These are phyloP conservation scores for Bergia puertoricense DNA, from an alignment of 92 coral and sea anemone species.

Conservation along the genomic window DNA sequence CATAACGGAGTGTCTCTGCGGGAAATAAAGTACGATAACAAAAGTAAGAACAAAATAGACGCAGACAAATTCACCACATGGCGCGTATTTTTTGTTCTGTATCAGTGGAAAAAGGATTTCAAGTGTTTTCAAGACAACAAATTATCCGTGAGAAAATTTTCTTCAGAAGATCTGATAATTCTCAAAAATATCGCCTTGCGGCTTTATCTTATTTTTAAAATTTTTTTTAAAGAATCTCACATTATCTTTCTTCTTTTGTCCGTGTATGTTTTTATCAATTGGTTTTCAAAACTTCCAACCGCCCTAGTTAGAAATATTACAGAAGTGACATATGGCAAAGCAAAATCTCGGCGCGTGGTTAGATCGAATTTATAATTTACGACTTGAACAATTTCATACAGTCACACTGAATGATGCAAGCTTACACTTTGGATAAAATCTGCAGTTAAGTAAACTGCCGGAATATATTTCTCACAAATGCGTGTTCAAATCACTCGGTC, in stretches of 20 bases:
- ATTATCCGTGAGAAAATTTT: not conserved
- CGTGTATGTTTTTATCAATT: not conserved
- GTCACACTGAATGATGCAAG: not conserved
- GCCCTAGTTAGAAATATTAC: not conserved
- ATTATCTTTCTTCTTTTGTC: too few relatives aligned
- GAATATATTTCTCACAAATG: too few relatives aligned
- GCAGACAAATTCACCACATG: too few relatives aligned
- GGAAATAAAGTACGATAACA: slow-evolving; percentile 1
- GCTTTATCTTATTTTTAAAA: too few relatives aligned
- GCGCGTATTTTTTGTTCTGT: not conserved
- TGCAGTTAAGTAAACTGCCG: too few relatives aligned
- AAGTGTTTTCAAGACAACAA: not conserved
- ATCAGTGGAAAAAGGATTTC: not conserved
- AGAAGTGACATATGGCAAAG: not conserved
- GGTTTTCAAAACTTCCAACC: not conserved
- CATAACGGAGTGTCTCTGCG: not conserved
- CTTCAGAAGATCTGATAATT: not conserved
- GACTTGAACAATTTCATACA: not conserved
- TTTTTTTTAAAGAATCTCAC: not conserved
- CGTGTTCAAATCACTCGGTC: too few relatives aligned
- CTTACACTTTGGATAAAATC: too few relatives aligned
- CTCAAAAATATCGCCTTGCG: too few relatives aligned
- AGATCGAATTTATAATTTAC: not conserved
- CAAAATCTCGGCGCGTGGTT: not conserved
- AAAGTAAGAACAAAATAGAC: not conserved